Evolutionary conservation across 2,888 invertebrate species (phyloP), one percentile per base, ranked within the genome.

Genomic region (Agapostemon virescens): DNA sequence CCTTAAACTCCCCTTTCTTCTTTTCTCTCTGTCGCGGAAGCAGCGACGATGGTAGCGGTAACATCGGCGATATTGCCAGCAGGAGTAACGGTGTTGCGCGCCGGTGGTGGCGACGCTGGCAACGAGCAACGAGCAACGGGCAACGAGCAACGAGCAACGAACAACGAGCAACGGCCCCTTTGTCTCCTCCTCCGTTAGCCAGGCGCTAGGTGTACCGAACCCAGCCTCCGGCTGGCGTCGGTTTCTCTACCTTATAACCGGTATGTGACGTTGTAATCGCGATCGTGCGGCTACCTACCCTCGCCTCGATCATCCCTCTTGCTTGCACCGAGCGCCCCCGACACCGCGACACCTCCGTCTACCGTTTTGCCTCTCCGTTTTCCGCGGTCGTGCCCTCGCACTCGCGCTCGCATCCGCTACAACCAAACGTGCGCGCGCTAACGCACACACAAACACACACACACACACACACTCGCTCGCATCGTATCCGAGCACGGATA

Each of bases 241-340:
- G 85, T 86, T 88, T 85, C 85, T 88, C 81, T 88, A 89, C 85
- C 89, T 89, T 90, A 88, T 77, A 88, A 87, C 89, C 85, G 81
- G 87, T 87, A 89, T 89, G 88, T 88, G 88, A 90, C 86, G 88
- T 89, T 89, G 87, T 89, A 90, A 90, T 89, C 89, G 87, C 82
- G 86, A 83, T 79, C 83, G 85, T 84, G 86, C 71, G 49, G 49
- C 49, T 49, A 68, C 68, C 49, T 49, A 49, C 68, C 49, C 49
- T 30, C 49, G 68, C 63, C 64, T n/a, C 70, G n/a, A 61, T 71
- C 66, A 68, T 71, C 74, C 72, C 42, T 66, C 71, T 69, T 76
- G 64, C 49, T 66, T 63, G 33, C 20, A 15, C 49, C 30, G 30
- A n/a, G 5, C 38, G 30, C 40, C 66, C 72, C 40, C 30, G 33